Evolutionary conservation across 2,113 vertebrate genomes (phyloP), one percentile per base, ranked within the genome.

Genomic region (Turnix velox): DNA sequence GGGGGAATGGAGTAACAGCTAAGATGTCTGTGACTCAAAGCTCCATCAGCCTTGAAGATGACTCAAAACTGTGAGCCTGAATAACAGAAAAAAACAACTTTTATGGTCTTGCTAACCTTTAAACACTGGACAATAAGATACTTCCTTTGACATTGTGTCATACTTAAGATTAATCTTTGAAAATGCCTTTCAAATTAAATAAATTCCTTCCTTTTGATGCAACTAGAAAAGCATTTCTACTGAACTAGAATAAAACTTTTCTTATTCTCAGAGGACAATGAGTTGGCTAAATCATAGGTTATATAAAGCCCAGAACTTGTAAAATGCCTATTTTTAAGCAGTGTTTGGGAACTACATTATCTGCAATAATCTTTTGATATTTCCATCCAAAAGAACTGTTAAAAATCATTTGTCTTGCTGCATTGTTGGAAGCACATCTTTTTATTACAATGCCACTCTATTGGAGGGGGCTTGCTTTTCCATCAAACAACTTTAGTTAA

Each of bases 191-290:
- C 51, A 88, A 84, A 84, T 91, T 92, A 93, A 94, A 77, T 46
- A 20, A 92, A 88, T 92, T 55, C 39, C 9, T 94, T 95, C 86
- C 84, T 93, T 97, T 96, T 94, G 91, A 96, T 90, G 74, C 48
- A 94, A 96, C 94, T 92, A 95, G 88, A 93, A 89, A 96, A 95
- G 80, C 77, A 93, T 69, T 96, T 91, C 95, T 95, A 96, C 90
- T 96, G 92, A 95, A 93, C 82, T 80, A 92, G 87, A 88, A 96
- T 68, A 76, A 97, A 96, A 91, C 72, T 93, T 84, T 96, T 97
- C 87, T 68, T 96, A 93, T 96, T 95, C 93, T 92, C 76, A 72
- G 68, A 84, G 27, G 58, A 92, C 73, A 96, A 87, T 57, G n/a
- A 89, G 43, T 94, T 93, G 76, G 91, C 55, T 93, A 94, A 94